These are phyloP conservation scores for Pteronura brasiliensis DNA, from an alignment of 2,113 vertebrate species.

Conservation along the genomic window DNA sequence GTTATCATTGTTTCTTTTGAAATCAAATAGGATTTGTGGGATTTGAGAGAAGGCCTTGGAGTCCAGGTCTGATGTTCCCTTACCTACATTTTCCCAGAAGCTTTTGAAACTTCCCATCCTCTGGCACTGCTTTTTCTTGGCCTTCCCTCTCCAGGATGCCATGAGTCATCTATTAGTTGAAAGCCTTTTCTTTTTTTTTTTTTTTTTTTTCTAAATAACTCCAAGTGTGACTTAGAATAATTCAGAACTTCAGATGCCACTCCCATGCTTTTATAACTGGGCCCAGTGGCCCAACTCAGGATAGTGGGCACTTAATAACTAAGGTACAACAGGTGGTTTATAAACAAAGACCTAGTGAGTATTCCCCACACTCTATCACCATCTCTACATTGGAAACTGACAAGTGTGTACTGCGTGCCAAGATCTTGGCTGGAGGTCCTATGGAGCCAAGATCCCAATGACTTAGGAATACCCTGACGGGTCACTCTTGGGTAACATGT, in stretches of 20 bases:
- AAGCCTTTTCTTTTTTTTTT: background rate
- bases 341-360: background rate
- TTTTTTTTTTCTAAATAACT: background rate
- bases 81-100: constrained; percentile 9
- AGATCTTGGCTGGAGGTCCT: background rate
- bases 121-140: background rate
- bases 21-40: background rate
- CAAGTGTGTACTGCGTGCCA: background rate
- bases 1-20: constrained; percentile 48
- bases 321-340: background rate
- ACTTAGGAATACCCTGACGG: background rate
- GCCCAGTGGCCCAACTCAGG: background rate
- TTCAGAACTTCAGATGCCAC: background rate
- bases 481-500: background rate
- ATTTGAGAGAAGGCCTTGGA: background rate
- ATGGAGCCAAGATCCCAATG: background rate
- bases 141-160: background rate
- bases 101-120: background rate
- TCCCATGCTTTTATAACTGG: background rate
- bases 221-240: constrained; percentile 5
- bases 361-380: background rate
- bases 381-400: background rate
- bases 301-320: background rate
- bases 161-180: constrained; percentile 35
- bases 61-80: background rate